Evolutionary conservation across 2,888 invertebrate genomes (phyloP), one percentile per base, ranked within the genome.

Genomic region (Notodonta dromedarius): DNA sequence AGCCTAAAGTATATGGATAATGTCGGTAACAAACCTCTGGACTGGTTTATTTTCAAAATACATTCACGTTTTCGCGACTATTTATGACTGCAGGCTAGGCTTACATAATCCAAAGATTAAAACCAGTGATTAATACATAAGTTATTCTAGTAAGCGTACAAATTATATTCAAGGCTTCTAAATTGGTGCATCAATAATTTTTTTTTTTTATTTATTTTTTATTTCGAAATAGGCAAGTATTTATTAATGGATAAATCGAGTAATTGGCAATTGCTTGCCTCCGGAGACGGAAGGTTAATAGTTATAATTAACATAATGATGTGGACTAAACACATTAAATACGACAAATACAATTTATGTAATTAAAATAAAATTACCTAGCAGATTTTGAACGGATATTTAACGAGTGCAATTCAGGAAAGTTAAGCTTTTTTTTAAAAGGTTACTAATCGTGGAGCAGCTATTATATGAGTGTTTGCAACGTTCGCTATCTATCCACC

Each of bases 401-500:
- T 35, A 3, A 7, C 8, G 5, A 13, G 40, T 55, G 40, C n/a
- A 9, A 55, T 14, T 55, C 24, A 13, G 5, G 1, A 55, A 4
- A 32, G 14, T 55, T 55, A 40, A 14, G 40, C 40, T n/a, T 14
- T 39, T 35, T 35, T 35, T 35, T 35, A 35, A 5, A 5, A 35
- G 4, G 35, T 35, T 4, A 3, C 7, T 5, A 1, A 7, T 6
- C 35, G 5, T 7, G 35, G 5, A 35, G 35, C 7, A 35, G 35
- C 0, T 11, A 9, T 9, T 4, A 40, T 14, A 53, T 16, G 48
- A 56, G 16, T 46, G 59, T 62, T 56, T 62, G 56, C 56, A 60
- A 54, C 69, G 61, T 68, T 63, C 60, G 62, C 62, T 75, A 69
- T 72, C 72, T 74, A 72, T 71, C 69, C 72, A 71, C 76, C 73